Conservation (phyloP, 2,888 invertebrate genomes). For the Synergus gifuensis region DNA sequence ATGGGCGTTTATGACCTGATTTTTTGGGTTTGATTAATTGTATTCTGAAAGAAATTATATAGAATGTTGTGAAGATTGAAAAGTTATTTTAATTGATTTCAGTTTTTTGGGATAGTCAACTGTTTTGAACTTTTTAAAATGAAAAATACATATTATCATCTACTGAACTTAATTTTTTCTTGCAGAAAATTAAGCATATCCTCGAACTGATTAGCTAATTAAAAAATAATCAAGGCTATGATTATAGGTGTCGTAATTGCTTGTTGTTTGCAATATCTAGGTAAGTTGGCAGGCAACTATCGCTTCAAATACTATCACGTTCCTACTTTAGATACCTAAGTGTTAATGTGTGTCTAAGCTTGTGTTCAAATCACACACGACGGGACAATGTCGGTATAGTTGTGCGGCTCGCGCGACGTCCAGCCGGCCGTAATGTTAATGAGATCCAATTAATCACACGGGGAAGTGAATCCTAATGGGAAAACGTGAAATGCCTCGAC, state of each 20-base stretch:
- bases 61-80: neutral
- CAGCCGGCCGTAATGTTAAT: constrained; percentile 59
- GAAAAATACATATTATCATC: neutral
- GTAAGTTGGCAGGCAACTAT: constrained; percentile 10
- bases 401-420: constrained; percentile 28
- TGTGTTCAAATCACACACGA: neutral
- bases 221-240: neutral
- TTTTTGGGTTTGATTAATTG: neutral
- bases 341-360: neutral
- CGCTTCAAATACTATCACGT: neutral
- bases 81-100: neutral
- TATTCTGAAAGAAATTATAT: neutral
- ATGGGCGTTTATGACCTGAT: neutral
- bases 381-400: constrained; percentile 26
- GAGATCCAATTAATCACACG: constrained; percentile 68
- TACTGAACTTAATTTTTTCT: neutral
- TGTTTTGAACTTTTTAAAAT: too few relatives aligned
- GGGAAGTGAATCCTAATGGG: constrained; percentile 67
- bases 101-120: too few relatives aligned
- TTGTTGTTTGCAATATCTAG: neutral
- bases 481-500: constrained; percentile 60
- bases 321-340: constrained; percentile 1
- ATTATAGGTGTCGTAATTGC: neutral
- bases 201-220: neutral
- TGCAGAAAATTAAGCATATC: neutral